These are phyloP conservation scores for Pogonomyrmex barbatus DNA, from an alignment of 1,140 invertebrate genomes.

Conservation along the genomic window DNA sequence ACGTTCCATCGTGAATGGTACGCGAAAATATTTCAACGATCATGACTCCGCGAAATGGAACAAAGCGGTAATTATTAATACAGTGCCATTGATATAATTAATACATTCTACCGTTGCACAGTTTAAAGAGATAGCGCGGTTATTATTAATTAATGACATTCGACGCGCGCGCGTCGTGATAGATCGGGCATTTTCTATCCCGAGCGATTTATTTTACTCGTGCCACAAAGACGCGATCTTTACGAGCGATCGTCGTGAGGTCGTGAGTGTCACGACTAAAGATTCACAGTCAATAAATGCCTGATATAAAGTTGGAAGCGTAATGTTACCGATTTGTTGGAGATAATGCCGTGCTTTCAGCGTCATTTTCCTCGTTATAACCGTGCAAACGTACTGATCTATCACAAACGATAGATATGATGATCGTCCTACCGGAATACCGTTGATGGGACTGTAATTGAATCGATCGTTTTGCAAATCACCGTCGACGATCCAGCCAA, in stretches of 20 bases:
- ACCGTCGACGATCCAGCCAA: conserved; percentile 38
- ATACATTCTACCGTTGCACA: conserved; percentile 44
- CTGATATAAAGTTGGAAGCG: conserved; percentile 33
- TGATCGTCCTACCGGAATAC: conserved; percentile 30
- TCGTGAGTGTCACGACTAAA: conserved; percentile 66
- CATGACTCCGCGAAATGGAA: conserved; percentile 30
- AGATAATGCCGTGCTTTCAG: conserved; percentile 50
- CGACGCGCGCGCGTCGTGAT: conserved; percentile 19
- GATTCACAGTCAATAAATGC: conserved; percentile 36
- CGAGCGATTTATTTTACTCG: conserved; percentile 26
- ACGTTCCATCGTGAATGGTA: background rate
- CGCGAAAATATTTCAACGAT: conserved; percentile 35
- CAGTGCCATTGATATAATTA: conserved; percentile 60
- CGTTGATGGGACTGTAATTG: conserved; percentile 39
- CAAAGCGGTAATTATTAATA: conserved; percentile 68
- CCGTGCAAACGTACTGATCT: background rate
- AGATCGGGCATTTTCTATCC: conserved; percentile 19
- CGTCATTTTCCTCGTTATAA: conserved; percentile 49
- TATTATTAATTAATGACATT: conserved; percentile 70
- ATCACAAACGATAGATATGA: conserved; percentile 32
- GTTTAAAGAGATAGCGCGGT: conserved; percentile 35
- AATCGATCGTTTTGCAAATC: conserved; percentile 61
- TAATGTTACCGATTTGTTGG: conserved; percentile 60
- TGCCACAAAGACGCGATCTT: conserved; percentile 36
- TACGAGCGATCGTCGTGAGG: conserved; percentile 56